Conservation (phyloP, 1,140 invertebrate genomes). For the Drosophila kikkawai region DNA sequence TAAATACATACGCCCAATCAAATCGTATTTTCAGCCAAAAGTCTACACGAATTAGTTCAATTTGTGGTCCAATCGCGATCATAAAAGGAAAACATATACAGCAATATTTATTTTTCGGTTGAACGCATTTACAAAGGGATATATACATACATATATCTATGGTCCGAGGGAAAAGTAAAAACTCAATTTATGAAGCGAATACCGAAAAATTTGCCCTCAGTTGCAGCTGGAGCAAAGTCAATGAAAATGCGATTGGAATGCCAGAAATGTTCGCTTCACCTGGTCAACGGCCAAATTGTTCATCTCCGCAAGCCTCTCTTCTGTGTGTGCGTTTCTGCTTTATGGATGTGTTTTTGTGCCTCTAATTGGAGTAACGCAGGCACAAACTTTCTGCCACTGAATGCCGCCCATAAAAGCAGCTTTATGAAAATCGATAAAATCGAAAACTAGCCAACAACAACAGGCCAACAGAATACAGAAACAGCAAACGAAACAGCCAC, state of each 20-base stretch:
- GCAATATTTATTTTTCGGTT: conserved; percentile 33
- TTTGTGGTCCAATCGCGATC: conserved; percentile 4
- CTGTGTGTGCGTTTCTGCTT: conserved; percentile 4
- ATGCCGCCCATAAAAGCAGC: conserved; percentile 59
- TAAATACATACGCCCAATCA: neutral
- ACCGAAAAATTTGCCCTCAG: conserved; percentile 1
- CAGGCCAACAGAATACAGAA: conserved; percentile 17
- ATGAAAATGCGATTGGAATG: conserved; percentile 53
- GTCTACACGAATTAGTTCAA: conserved; percentile 2
- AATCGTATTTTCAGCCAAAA: neutral
- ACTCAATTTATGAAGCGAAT: conserved; percentile 52
- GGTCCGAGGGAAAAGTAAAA: conserved; percentile 21
- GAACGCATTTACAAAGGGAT: conserved; percentile 32
- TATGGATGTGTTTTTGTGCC: conserved; percentile 40
- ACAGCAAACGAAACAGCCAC: conserved; percentile 49
- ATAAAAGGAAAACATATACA: conserved; percentile 21
- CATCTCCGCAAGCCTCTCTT: conserved; percentile 18
- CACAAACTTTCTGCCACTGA: conserved; percentile 52
- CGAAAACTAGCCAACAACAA: conserved; percentile 75
- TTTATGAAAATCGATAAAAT: conserved; percentile 83
- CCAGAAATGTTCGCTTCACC: conserved; percentile 43
- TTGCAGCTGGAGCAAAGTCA: conserved; percentile 15
- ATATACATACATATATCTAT: neutral
- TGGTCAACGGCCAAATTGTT: conserved; percentile 44
- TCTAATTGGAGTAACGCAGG: conserved; percentile 66